A percentile compares a stretch with the other conserved stretches of the same genome.
These are phyloP conservation scores for Octodon degus DNA, from an alignment of 2,113 vertebrate genomes.

Conservation along the genomic window DNA sequence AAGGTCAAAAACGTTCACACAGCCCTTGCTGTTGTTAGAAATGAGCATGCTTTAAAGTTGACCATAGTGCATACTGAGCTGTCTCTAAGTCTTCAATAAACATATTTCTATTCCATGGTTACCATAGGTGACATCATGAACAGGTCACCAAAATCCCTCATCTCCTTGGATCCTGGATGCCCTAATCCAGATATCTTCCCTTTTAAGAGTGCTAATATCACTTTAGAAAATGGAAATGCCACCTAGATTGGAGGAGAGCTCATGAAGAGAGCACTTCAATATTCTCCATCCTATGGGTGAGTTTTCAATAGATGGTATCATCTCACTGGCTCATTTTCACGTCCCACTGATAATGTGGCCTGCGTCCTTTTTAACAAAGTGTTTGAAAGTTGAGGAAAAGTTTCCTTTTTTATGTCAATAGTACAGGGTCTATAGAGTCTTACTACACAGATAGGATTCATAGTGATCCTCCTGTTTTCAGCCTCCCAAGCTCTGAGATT, in stretches of 20 bases:
- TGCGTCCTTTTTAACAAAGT: neutral
- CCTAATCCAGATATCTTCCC: slow-evolving; percentile 95
- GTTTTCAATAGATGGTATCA: neutral
- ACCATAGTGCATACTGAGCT: neutral
- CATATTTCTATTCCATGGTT: neutral
- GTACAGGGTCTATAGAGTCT: too few relatives aligned
- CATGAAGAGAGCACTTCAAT: slow-evolving; percentile 95
- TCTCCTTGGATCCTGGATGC: slow-evolving; percentile 92
- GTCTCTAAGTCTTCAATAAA: slow-evolving; percentile 21
- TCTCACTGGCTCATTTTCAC: neutral
- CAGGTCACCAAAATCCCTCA: slow-evolving; percentile 90
- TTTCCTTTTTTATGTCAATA: neutral
- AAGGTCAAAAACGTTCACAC: neutral
- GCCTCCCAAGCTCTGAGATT: too few relatives aligned
- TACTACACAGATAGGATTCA: too few relatives aligned
- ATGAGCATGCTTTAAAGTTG: neutral
- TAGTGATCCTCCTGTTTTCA: too few relatives aligned
- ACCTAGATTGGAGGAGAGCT: slow-evolving; percentile 87
- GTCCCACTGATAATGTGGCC: neutral
- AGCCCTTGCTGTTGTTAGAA: neutral
- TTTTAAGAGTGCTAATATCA: slow-evolving; percentile 89
- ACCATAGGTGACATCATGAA: slow-evolving; percentile 90
- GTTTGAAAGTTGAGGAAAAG: neutral
- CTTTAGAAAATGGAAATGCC: slow-evolving; percentile 84
- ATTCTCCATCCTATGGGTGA: slow-evolving; percentile 93